These are phyloP conservation scores for Takifugu rubripes DNA, from an alignment of 2,797 vertebrate species.

Conservation along the genomic window DNA sequence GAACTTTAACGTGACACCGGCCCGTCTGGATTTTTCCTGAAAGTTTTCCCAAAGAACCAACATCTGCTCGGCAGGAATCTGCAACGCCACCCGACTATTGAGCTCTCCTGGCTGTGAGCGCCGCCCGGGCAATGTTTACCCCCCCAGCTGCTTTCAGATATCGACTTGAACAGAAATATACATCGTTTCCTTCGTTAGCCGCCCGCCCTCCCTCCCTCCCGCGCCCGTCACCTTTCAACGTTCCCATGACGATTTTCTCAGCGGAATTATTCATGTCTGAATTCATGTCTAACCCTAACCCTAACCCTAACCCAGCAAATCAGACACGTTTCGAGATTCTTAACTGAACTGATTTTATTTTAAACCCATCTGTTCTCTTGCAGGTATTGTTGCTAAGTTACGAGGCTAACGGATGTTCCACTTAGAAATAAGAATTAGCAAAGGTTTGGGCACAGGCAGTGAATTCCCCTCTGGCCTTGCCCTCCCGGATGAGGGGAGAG, in stretches of 20 bases:
- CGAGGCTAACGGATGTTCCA: too few species aligned
- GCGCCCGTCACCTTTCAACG: conserved; percentile 1
- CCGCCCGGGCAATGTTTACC: not conserved
- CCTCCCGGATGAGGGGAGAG: too few species aligned
- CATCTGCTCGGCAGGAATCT: conserved; percentile 9
- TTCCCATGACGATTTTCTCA: not conserved
- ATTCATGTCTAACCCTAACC: too few species aligned
- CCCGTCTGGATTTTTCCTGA: not conserved
- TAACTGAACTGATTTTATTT: too few species aligned
- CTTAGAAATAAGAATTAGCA: too few species aligned
- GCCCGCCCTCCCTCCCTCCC: not conserved
- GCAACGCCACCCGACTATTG: not conserved
- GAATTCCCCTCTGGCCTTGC: too few species aligned
- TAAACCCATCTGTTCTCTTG: too few species aligned
- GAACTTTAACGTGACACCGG: conserved; percentile 28
- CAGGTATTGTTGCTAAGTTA: too few species aligned
- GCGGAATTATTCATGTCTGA: not conserved
- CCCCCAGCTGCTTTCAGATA: conserved; percentile 8
- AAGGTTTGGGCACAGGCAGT: too few species aligned
- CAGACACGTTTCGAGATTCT: too few species aligned
- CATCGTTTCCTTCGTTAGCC: not conserved
- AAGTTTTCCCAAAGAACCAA: conserved; percentile 1
- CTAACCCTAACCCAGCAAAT: too few species aligned
- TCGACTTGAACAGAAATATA: not conserved
- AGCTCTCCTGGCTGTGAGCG: conserved; percentile 5